Conservation (phyloP, 1,140 invertebrate genomes). For the Branchinecta lynchi region DNA sequence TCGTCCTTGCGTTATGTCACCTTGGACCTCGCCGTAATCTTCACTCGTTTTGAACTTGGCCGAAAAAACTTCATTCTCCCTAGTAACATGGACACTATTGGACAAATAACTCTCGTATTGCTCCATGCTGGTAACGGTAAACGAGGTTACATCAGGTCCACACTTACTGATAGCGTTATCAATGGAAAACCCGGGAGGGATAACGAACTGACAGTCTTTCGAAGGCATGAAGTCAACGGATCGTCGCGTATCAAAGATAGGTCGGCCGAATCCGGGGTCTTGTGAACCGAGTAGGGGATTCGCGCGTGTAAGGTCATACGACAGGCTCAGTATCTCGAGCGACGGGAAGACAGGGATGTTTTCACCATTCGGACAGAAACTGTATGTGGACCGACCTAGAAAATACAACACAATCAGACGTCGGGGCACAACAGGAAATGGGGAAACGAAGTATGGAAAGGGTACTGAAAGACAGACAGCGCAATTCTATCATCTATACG, state of each 20-base stretch:
- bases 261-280: conserved; percentile 16
- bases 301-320: conserved; percentile 13
- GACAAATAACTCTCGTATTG: conserved; percentile 1
- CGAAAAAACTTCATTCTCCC: conserved; percentile 4
- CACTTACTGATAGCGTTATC: conserved; percentile 12
- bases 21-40: conserved; percentile 12
- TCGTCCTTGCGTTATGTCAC: conserved; percentile 3
- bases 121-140: background rate
- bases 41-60: conserved; percentile 12
- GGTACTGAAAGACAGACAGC: too few relatives aligned
- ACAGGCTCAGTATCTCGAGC: conserved; percentile 1
- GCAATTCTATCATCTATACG: too few relatives aligned
- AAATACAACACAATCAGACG: background rate
- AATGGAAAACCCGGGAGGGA: conserved; percentile 11
- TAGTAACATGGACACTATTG: conserved; percentile 2
- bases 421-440: too few relatives aligned
- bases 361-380: background rate
- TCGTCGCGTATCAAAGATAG: conserved; percentile 10
- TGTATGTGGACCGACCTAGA: background rate
- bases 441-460: too few relatives aligned
- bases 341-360: conserved; percentile 11
- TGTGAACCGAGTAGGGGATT: conserved; percentile 12
- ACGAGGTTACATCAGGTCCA: conserved; percentile 14
- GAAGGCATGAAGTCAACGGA: conserved; percentile 11
- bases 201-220: conserved; percentile 10